phyloP scores from a whole-genome alignment of 2,113 vertebrate species.

The Saccopteryx leptura region DNA sequence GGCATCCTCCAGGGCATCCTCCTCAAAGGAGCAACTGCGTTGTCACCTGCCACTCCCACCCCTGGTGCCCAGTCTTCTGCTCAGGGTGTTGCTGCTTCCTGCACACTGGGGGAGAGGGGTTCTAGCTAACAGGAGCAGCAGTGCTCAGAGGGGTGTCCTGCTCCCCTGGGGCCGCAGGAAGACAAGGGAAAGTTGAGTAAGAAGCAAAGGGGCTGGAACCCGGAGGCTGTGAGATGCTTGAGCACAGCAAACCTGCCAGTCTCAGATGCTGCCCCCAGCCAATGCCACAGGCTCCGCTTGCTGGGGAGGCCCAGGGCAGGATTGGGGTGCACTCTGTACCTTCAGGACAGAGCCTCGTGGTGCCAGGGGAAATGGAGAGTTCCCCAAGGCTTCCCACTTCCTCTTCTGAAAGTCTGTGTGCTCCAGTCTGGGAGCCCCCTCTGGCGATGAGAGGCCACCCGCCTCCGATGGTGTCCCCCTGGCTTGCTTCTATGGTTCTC shows the following conservation, averaged over 20 bases:
- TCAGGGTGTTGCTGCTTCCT: not conserved
- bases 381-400: too few species aligned
- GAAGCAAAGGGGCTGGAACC: not conserved
- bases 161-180: not conserved
- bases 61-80: accelerated
- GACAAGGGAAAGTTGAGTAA: not conserved
- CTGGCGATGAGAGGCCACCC: not conserved
- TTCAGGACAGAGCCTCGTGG: not conserved
- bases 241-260: not conserved
- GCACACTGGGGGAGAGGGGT: not conserved
- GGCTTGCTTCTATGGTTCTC: not conserved
- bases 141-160: not conserved
- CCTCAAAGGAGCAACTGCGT: not conserved
- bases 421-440: not conserved
- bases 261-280: not conserved
- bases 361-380: not conserved
- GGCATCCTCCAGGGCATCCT: not conserved
- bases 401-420: not conserved
- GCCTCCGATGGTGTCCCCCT: not conserved
- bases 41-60: not conserved
- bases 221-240: not conserved
- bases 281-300: not conserved
- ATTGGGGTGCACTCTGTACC: not conserved
- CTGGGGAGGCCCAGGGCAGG: not conserved
- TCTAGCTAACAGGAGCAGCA: not conserved